These are phyloP conservation scores for Lamellibrachia satsuma DNA, from an alignment of 2,888 invertebrate species.

Conservation along the genomic window DNA sequence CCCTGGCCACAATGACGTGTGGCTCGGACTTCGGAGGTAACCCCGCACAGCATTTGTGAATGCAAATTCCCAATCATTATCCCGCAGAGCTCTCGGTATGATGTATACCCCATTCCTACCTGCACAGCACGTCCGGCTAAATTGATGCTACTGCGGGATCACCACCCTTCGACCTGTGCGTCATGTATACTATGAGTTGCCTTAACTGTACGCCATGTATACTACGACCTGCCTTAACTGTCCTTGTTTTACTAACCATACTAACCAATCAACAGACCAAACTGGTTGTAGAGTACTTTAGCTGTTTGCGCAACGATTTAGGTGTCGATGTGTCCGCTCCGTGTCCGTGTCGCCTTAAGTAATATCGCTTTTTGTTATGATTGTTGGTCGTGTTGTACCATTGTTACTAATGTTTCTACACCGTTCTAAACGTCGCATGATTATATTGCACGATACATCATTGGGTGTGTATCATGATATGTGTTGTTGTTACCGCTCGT, in stretches of 20 bases:
- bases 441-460: neutral
- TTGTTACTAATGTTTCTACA: neutral
- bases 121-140: neutral
- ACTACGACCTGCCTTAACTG: too few relatives aligned
- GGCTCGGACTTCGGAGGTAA: neutral
- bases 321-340: too few relatives aligned
- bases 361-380: neutral
- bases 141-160: neutral
- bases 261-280: neutral
- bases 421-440: neutral
- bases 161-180: too few relatives aligned
- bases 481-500: neutral
- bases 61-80: neutral
- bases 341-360: too few relatives aligned
- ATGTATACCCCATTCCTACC: neutral
- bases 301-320: too few relatives aligned
- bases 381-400: neutral
- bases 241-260: neutral
- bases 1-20: neutral
- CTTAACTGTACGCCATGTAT: too few relatives aligned
- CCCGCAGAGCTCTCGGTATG: neutral
- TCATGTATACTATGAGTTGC: too few relatives aligned
- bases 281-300: neutral
- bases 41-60: neutral
- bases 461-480: neutral